Base-by-base conservation (phyloP, 1,140 invertebrate species). In the Lutraria rhynchaena region DNA sequence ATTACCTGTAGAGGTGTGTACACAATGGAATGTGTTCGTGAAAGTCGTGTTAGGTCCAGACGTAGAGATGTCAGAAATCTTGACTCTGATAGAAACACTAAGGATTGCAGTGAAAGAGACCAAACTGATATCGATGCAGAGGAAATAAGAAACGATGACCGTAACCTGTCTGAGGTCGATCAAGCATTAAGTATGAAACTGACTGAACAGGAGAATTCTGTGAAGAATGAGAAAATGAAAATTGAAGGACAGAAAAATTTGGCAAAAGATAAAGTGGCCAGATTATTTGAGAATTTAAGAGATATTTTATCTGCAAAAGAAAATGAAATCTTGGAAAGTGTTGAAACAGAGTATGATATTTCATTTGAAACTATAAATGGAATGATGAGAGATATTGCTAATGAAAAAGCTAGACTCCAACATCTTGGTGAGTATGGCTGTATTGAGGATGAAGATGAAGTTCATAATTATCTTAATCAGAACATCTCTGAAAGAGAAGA, bases 271-370 rank as follows among this genome's bases (percentile, higher is more conserved):
- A 67, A 55, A 31, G 35, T 80, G 22, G 3, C 17, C 13, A 29
- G 41, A 9, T 44, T 80, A 37, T 80, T 80, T 80, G 17, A 11
- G 24, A 44, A 60, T 9, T 70, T 80, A 22, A 58, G 41, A 49
- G 55, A 53, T 9, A 41, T 80, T 29, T 29, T 80, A n/a, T 29
- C n/a, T 31, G 35, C 41, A n/a, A 80, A 80, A 49, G 65, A 70
- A 33, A 70, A 19, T 46, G 76, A 69, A 51, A 46, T 65, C 17
- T 4, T 60, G 5, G 63, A 49, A 41, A 69, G 60, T 29, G n/a
- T 80, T 60, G 76, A 80, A 3, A 5, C 22, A 5, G 76, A 70
- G 70, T 58, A 41, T 55, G 24, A 35, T 46, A 49, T 31, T 1
- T 5, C 63, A 11, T 63, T 9, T 7, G 41, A 33, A 22, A 31